Percentiles rank a stretch among this genome's conserved stretches.
Evolutionary conservation across 2,888 invertebrate species (phyloP).

Genomic region (Melieria omissa): DNA sequence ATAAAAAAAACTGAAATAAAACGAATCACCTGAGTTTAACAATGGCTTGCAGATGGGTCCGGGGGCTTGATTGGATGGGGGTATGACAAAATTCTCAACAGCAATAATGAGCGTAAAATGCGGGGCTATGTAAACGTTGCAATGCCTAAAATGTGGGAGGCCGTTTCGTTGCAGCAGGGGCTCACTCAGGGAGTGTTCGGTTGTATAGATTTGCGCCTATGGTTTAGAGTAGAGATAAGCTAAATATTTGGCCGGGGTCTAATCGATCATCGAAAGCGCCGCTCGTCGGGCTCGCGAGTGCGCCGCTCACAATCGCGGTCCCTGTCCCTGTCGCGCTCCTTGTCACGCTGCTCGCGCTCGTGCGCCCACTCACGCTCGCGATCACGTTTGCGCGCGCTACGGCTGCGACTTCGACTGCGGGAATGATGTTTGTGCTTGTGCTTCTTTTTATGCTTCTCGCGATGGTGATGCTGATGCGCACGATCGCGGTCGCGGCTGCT

Average conservation of each 20-base stretch:
- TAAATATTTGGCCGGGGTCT: no score
- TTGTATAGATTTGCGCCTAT: no score
- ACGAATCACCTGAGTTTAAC: conserved; percentile 46
- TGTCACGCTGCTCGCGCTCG: conserved; percentile 31
- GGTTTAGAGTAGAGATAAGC: no score
- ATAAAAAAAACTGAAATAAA: conserved; percentile 12
- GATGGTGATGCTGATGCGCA: conserved; percentile 43
- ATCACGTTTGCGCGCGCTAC: conserved; percentile 42
- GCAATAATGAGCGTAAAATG: no score
- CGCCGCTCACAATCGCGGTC: conserved; percentile 45
- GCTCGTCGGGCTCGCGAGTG: conserved; percentile 42
- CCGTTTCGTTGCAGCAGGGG: no score
- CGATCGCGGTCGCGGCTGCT: conserved; percentile 50
- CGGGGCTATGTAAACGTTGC: no score
- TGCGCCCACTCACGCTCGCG: conserved; percentile 35
- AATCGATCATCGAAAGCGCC: conserved; percentile 52
- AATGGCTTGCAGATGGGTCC: conserved; percentile 29
- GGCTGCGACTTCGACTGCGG: conserved; percentile 58
- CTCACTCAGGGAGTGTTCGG: no score
- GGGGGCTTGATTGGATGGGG: no score
- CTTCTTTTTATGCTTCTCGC: conserved; percentile 63
- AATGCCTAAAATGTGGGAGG: no score
- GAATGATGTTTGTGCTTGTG: conserved; percentile 62
- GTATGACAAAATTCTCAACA: no score
- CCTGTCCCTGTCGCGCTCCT: conserved; percentile 42